Base-by-base conservation (phyloP, 2,797 vertebrate species). In the Melanotaenia nigrans region DNA sequence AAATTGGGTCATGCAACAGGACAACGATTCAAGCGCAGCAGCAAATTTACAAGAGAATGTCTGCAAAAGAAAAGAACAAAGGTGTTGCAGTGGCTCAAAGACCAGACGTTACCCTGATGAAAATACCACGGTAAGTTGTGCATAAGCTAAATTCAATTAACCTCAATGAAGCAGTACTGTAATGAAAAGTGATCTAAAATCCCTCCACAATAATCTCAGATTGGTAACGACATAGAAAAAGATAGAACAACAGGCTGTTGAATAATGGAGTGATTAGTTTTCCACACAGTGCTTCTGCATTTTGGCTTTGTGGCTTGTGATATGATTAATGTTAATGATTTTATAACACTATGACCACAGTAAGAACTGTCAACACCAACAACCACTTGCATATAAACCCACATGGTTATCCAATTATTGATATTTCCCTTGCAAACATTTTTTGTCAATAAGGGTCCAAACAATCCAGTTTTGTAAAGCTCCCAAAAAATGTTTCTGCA, bases 1-100 rank as follows among this genome's bases (percentile, higher is more conserved):
- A 57, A 56, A 67, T 24, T 67, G 38, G 65, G 54, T 67, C 65
- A 67, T 22, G 47, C 47, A 49, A 57, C 30, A 57, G 16, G 24
- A 54, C 38, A 45, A 57, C 32, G 54, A 67, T 42, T 30, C 54
- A n/a, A 45, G 54, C 65, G 42, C 36, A 67, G 53, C 65, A 45
- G 56, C 25, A 57, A 45, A 45, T 45, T 45, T 47, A 33, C 7
- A 25, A n/a, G 11, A 57, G n/a, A 51, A 40, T 40, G 38, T 40
- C 12, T 40, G 12, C 10, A 42, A 55, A 42, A 42, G 40, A 38
- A 28, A 55, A 56, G 64, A 42, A 30, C 14, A 35, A 65, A 56
- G 64, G 35, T 55, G 14, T 42, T 42, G 40, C 14, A 14, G 40
- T 42, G 40, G 13, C 11, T 16, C 40, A 16, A 42, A 18, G 20